Conservation (phyloP, 1,140 invertebrate species). For the Spodoptera frugiperda region DNA sequence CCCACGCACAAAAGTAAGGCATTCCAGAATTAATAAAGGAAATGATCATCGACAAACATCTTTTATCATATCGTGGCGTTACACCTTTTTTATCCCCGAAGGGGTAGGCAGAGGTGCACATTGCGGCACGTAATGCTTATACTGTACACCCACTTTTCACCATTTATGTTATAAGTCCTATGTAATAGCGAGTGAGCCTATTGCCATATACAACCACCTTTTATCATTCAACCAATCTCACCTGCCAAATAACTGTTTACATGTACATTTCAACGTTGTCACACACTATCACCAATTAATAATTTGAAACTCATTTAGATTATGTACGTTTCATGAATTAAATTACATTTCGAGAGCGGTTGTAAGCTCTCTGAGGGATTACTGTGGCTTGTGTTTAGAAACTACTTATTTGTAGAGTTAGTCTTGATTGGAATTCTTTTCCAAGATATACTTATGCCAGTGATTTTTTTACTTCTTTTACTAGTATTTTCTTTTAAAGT, state of each 20-base stretch:
- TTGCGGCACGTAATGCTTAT: too few species aligned
- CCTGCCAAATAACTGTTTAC: not conserved
- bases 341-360: slow-evolving; percentile 52
- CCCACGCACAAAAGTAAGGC: too few species aligned
- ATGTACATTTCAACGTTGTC: not conserved
- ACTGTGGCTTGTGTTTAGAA: slow-evolving; percentile 22
- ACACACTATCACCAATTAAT: slow-evolving; percentile 45
- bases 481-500: not conserved
- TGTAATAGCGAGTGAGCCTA: too few species aligned
- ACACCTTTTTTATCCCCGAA: too few species aligned
- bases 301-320: slow-evolving; percentile 56
- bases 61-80: too few species aligned
- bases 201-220: not conserved
- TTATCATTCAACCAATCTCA: not conserved
- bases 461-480: too few species aligned
- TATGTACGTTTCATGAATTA: slow-evolving; percentile 48
- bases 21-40: too few species aligned
- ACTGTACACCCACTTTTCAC: too few species aligned
- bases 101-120: too few species aligned
- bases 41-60: too few species aligned
- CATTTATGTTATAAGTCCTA: too few species aligned
- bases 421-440: slow-evolving; percentile 20
- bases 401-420: not conserved
- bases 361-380: slow-evolving; percentile 52
- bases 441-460: too few species aligned